Percentiles rank a stretch among this genome's conserved stretches.
Evolutionary conservation across 2,797 vertebrate genomes (phyloP).

Genomic region (Enteromius fasciolatus): DNA sequence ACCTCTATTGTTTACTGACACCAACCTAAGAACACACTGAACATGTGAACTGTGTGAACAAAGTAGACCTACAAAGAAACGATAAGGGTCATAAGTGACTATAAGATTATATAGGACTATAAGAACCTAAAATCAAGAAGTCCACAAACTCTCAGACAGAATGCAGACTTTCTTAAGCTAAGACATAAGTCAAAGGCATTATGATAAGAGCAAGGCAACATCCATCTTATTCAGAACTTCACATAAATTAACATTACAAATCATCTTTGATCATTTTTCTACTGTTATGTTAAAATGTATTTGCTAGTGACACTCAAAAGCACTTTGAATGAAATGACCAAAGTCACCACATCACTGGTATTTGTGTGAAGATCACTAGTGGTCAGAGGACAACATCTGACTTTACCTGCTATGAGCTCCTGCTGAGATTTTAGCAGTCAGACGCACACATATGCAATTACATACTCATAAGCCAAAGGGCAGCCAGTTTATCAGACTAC

Average conservation of each 20-base stretch:
- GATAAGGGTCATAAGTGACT: background rate
- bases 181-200: background rate
- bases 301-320: background rate
- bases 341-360: background rate
- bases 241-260: background rate
- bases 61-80: background rate
- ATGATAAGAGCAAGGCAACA: background rate
- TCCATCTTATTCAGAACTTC: background rate
- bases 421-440: constrained; percentile 37
- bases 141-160: background rate
- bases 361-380: constrained; percentile 64
- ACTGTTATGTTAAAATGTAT: background rate
- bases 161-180: background rate
- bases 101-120: background rate
- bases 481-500: background rate
- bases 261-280: background rate
- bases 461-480: constrained; percentile 8
- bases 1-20: background rate
- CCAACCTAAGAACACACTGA: background rate
- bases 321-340: background rate
- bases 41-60: background rate
- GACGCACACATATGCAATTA: constrained; percentile 36
- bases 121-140: background rate
- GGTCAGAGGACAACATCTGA: constrained; percentile 50
- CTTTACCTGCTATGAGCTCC: constrained; percentile 42